These are phyloP conservation scores for Melanogrammus aeglefinus DNA, from an alignment of 2,797 vertebrate species.

Conservation along the genomic window DNA sequence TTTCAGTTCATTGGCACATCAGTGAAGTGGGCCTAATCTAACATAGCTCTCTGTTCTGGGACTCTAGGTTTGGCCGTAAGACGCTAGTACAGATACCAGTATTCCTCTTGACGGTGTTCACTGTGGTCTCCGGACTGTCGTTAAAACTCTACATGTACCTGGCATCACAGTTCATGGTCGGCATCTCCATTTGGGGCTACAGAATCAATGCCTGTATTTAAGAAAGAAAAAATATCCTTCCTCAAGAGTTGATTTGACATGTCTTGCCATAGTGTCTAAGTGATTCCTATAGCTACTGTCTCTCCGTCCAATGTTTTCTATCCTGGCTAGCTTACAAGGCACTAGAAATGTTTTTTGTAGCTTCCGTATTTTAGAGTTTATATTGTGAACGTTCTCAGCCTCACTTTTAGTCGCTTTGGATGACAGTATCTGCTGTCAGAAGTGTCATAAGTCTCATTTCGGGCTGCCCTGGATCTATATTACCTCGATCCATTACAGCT, in stretches of 20 bases:
- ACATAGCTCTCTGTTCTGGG: background rate
- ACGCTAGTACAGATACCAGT: constrained; percentile 68
- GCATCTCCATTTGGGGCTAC: constrained; percentile 62
- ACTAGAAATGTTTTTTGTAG: background rate
- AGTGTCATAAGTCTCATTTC: no score
- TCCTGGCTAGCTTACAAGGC: no score
- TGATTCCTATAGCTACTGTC: no score
- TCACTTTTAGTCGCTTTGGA: no score
- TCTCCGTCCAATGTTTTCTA: no score
- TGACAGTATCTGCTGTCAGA: no score
- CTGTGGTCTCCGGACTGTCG: constrained; percentile 66
- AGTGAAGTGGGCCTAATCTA: background rate
- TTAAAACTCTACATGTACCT: constrained; percentile 75
- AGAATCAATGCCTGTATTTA: constrained; percentile 61
- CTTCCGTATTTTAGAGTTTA: background rate
- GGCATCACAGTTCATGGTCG: constrained; percentile 72
- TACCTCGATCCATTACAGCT: no score
- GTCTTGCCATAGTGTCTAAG: background rate
- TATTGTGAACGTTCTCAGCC: background rate
- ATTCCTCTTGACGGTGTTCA: constrained; percentile 62
- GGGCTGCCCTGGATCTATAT: no score
- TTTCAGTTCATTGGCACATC: background rate
- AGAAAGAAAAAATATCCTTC: background rate
- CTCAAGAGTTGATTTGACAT: background rate
- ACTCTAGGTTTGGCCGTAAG: constrained; percentile 76